Conservation (phyloP, 2,797 vertebrate species). For the Cyprinella venusta region DNA sequence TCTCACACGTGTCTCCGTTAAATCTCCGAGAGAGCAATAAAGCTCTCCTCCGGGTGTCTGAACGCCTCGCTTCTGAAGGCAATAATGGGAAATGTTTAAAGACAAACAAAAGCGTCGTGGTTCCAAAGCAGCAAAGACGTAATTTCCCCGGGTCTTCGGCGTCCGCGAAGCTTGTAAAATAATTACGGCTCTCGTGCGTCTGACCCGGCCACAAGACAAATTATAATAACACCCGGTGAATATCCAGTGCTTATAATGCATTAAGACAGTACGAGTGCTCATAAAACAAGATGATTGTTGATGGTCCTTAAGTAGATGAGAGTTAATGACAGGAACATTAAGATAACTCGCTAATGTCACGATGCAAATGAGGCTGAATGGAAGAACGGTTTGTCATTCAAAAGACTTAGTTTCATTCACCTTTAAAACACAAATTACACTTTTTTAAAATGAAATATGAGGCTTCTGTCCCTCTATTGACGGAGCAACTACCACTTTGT, state of each 20-base stretch:
- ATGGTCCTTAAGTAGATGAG: constrained; percentile 23
- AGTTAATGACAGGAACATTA: constrained; percentile 30
- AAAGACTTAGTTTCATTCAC: not conserved
- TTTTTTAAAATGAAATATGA: not conserved
- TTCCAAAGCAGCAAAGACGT: not conserved
- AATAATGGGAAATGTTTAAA: constrained; percentile 31
- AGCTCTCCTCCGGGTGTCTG: not conserved
- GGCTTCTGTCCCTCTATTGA: not conserved
- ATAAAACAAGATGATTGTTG: constrained; percentile 24
- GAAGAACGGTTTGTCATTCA: not conserved
- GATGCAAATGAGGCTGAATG: not conserved
- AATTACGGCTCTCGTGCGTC: constrained; percentile 25
- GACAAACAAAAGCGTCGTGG: not conserved
- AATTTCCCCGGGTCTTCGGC: not conserved
- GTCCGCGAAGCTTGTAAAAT: constrained; percentile 9
- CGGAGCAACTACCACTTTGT: not conserved
- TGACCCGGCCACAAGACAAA: constrained; percentile 13
- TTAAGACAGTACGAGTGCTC: not conserved
- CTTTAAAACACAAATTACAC: not conserved
- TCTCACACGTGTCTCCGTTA: not conserved
- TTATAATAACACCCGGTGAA: constrained; percentile 33
- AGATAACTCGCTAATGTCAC: constrained; percentile 3
- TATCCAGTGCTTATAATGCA: constrained; percentile 35
- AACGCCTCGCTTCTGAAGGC: constrained; percentile 2
- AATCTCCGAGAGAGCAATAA: constrained; percentile 20